Evolutionary conservation across 2,888 invertebrate species (phyloP), one percentile per base, ranked within the genome.

Genomic region (Mayetiola destructor): DNA sequence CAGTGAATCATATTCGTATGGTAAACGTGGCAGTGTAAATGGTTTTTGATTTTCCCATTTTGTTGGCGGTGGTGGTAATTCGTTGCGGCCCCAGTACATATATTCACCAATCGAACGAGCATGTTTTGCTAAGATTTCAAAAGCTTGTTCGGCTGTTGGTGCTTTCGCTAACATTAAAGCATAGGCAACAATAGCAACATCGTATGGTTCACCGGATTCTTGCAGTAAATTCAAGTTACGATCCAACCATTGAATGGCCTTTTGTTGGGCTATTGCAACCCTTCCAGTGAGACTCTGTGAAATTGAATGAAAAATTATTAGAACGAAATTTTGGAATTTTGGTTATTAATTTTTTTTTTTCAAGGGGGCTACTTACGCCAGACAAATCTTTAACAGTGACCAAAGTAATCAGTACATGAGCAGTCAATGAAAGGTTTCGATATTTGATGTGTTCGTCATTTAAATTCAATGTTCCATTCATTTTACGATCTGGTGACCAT

Each of bases 31-130:
- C 60, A 92, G 73, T 1, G 88, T 75, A 78, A 91, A 94, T 8
- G 90, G 90, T 67, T 89, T 88, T 67, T 92, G 91, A 74, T 92
- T 92, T 74, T 92, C 92, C 65, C 85, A 77, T 72, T 91, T 91
- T 62, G 80, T 82, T 0, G 90, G 89, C 0, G 90, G 88, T 59
- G 80, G 79, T 0, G 91, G 90, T 1, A 92, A 80, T 16, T 77
- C 73, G 62, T 86, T 82, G 59, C 83, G 79, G 55, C 88, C 89
- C 90, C 92, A 93, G 68, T 92, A 93, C 61, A 83, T 82, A 39
- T 85, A 78, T 9, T 88, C 91, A 8, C 81, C 89, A 64, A 86
- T 86, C 21, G 76, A 75, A 2, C 84, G 73, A 56, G 84, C 81
- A 58, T 80, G 79, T 0, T 72, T 71, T 14, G 80, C 77, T 55